Percentiles rank a stretch among this genome's conserved stretches.
phyloP scores from a whole-genome alignment of 2,888 invertebrate species.

The Rhagium mordax region DNA sequence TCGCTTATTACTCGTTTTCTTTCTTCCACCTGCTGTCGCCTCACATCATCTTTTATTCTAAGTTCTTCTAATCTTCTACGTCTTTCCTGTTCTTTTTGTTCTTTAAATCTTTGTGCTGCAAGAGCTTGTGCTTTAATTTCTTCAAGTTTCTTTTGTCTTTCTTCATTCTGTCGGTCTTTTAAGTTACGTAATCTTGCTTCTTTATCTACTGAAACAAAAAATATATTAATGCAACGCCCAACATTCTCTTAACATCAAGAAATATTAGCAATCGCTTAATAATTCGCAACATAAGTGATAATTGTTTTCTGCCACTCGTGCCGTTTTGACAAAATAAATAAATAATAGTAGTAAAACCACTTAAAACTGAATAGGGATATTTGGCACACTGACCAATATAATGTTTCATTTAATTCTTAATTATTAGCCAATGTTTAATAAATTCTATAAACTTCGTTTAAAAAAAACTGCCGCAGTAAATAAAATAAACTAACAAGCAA shows the following conservation, averaged over 20 bases:
- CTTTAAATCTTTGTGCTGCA: slow-evolving; percentile 90
- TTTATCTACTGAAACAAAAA: slow-evolving; percentile 70
- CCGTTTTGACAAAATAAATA: not conserved
- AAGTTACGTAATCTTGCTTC: slow-evolving; percentile 82
- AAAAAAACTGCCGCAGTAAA: too few species aligned
- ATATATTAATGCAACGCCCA: not conserved
- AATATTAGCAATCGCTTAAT: not conserved
- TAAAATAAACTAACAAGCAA: too few species aligned
- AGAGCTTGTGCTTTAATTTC: slow-evolving; percentile 91
- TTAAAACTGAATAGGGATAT: too few species aligned
- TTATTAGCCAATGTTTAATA: too few species aligned
- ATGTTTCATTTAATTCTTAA: too few species aligned
- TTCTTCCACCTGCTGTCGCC: slow-evolving; percentile 84
- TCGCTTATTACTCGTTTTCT: slow-evolving; percentile 91
- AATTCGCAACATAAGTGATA: not conserved
- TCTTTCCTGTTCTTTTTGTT: slow-evolving; percentile 90
- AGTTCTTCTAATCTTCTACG: slow-evolving; percentile 87
- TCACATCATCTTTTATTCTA: slow-evolving; percentile 83
- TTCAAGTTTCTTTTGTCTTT: slow-evolving; percentile 89
- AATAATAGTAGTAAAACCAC: too few species aligned
- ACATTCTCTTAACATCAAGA: not conserved
- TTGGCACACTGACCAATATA: too few species aligned
- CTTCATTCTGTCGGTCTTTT: slow-evolving; percentile 91
- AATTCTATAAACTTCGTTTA: too few species aligned
- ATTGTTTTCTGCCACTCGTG: not conserved